Evolutionary conservation across 2,113 vertebrate genomes (phyloP), one percentile per base, ranked within the genome.

Genomic region (Trichomycterus rosablanca): DNA sequence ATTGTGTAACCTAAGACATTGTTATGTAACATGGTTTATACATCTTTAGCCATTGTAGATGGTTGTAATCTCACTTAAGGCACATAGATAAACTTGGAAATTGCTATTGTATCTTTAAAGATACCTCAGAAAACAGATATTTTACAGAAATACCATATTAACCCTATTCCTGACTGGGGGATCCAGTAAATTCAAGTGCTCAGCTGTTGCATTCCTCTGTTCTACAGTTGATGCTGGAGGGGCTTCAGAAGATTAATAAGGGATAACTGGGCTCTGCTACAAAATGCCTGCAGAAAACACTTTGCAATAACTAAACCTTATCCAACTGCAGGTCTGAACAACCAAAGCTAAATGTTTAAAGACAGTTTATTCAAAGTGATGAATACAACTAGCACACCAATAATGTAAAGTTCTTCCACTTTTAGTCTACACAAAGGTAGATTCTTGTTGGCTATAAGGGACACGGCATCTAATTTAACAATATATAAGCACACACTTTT

Each of bases 231-330:
- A 55, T 48, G 48, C 51, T 63, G 39, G 16, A 59, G 9, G 58
- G 58, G 32, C 34, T 48, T 45, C 23, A 40, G 32, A 23, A 48
- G 54, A 67, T 68, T 64, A 72, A 54, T 59, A 32, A 19, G 1
- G 59, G 48, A 72, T 68, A 67, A 72, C 68, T 52, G 62, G 59
- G 34, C 65, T 67, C 26, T 7, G 26, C 39, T 42, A 50, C 26
- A 67, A 67, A 53, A 23, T 3, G 65, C 65, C 49, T 59, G 48
- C 48, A 20, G 57, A 40, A 70, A 51, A 26, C 22, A 53, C 37
- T 53, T 48, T 24, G 22, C 26, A 14, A 12, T 26, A 23, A 24
- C 61, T 32, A 39, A 24, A 34, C 11, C 7, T 28, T 1, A 15
- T 28, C 35, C 59, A 42, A 53, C 30, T 6, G 53, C 54, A 62